Evolutionary conservation across 2,888 invertebrate species (phyloP), one percentile per base, ranked within the genome.

Genomic region (Drosophila subsilvestris): DNA sequence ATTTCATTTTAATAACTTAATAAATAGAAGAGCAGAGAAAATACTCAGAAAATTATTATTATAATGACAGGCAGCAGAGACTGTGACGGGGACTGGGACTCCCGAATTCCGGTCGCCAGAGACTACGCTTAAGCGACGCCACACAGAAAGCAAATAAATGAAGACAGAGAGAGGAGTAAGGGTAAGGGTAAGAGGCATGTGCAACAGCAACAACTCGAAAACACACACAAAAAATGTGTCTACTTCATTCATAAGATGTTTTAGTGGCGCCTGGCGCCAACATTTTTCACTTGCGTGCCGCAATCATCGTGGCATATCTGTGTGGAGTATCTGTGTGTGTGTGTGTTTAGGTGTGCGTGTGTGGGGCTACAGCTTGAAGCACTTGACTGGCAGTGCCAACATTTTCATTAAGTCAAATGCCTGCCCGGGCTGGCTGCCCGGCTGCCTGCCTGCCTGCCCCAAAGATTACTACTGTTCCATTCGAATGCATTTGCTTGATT

Each of bases 311-410:
- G 72, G 57, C 57, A 50, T 60, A 61, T 58, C 57, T 61, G 4
- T 14, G 18, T 42, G 2, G n/a, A 18, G 22, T 17, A 5, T 14
- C 10, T 20, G 10, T 1, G 6, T 10, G 22, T 43, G 22, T 42
- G 63, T 47, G 37, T 53, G 5, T 20, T 47, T 14, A 20, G 22
- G 59, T 57, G 57, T 51, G 63, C 47, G 61, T 49, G 63, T 51
- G 51, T 51, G 63, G 42, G 43, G 83, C 78, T 88, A 75, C 90
- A 87, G 79, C 87, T 88, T 87, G 89, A 75, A 87, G 80, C 90
- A 90, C 90, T 90, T 90, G 90, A 90, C 82, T 90, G 89, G 87
- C 84, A 90, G 90, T 90, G 90, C 83, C 90, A 90, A 90, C 89
- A 83, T 83, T 90, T 90, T 90, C 90, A 90, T 90, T 90, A 90